Percentiles rank a stretch among this genome's conserved stretches.
These are phyloP conservation scores for Drosophila suboccidentalis DNA, from an alignment of 2,888 invertebrate species.

Conservation along the genomic window DNA sequence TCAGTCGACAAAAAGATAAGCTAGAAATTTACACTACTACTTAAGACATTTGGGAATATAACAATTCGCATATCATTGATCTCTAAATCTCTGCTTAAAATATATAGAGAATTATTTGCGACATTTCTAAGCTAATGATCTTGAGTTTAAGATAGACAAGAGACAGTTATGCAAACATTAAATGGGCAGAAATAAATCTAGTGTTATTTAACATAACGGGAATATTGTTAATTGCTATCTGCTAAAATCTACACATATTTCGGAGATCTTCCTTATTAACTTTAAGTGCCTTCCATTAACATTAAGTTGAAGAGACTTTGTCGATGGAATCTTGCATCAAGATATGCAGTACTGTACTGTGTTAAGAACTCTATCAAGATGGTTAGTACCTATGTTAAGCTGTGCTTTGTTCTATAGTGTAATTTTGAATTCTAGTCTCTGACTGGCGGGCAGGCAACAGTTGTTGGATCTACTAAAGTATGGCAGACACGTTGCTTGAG, in stretches of 20 bases:
- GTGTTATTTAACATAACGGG: not conserved
- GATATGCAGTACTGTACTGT: not conserved
- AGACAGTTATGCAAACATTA: constrained; percentile 6
- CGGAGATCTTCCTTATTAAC: not conserved
- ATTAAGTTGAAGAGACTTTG: not conserved
- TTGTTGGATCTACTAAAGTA: constrained; percentile 43
- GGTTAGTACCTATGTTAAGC: not conserved
- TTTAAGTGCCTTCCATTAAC: not conserved
- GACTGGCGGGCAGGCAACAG: constrained; percentile 38
- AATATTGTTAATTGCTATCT: constrained; percentile 2
- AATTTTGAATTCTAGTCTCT: constrained; percentile 64
- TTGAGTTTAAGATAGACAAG: not conserved
- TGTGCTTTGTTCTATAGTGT: constrained; percentile 48
- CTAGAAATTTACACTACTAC: not conserved
- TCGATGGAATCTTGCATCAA: constrained; percentile 1
- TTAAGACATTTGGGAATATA: not conserved
- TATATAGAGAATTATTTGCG: not conserved
- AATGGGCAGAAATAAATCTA: not conserved
- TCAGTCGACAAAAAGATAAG: constrained; percentile 1
- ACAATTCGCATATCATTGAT: not conserved
- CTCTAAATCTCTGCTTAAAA: too few species aligned
- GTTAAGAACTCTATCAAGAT: constrained; percentile 14
- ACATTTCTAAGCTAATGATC: not conserved
- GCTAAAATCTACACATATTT: not conserved
- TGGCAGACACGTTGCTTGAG: constrained; percentile 64